Percentiles rank a stretch among this genome's conserved stretches.
Conservation (phyloP, 2,888 invertebrate species). For the Endotricha flammealis region DNA sequence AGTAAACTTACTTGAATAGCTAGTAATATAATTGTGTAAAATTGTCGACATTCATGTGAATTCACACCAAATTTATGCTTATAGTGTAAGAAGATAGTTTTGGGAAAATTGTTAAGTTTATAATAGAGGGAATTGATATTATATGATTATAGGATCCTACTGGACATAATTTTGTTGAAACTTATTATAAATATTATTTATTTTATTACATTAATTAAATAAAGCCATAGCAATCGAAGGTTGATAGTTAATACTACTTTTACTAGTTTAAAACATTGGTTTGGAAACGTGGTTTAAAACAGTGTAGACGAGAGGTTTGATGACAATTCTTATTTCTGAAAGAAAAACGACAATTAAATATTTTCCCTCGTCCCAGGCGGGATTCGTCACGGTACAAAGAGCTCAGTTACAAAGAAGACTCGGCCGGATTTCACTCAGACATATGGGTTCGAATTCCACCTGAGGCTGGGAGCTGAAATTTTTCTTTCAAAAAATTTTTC, state of each 20-base stretch:
- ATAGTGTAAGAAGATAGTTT: constrained; percentile 13
- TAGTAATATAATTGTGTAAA: too few relatives aligned
- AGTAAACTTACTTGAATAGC: too few relatives aligned
- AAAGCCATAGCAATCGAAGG: not conserved
- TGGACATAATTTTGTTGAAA: not conserved
- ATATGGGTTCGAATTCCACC: too few relatives aligned
- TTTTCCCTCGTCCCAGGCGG: constrained; percentile 5
- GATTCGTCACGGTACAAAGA: too few relatives aligned
- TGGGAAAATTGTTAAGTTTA: constrained; percentile 8
- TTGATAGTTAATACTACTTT: not conserved
- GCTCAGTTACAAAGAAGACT: too few relatives aligned
- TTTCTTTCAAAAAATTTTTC: too few relatives aligned
- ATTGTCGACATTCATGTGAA: constrained; percentile 7
- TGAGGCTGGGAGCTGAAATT: too few relatives aligned
- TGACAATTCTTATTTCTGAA: too few relatives aligned
- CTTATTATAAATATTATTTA: constrained; percentile 2
- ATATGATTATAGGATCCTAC: constrained; percentile 1
- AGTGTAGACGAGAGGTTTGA: too few relatives aligned
- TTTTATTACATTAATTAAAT: not conserved
- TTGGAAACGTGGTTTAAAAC: too few relatives aligned
- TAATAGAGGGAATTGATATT: constrained; percentile 14
- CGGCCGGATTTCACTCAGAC: too few relatives aligned
- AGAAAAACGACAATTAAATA: constrained; percentile 5
- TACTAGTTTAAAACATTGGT: too few relatives aligned
- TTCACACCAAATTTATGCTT: constrained; percentile 16